phyloP scores from a whole-genome alignment of 2,888 invertebrate genomes.

The Campaea margaritaria region DNA sequence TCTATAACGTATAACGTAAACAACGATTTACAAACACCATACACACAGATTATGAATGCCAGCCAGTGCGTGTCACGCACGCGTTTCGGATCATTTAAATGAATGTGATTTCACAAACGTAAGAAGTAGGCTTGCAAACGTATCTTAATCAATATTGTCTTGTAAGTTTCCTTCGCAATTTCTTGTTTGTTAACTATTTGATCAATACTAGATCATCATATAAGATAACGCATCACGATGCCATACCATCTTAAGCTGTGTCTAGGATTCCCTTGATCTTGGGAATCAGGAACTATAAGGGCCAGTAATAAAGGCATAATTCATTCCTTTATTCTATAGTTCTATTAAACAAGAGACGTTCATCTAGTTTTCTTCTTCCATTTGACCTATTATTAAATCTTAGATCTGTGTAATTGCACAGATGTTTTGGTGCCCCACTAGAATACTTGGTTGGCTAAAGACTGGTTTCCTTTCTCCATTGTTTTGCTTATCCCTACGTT shows the following conservation, averaged over 20 bases:
- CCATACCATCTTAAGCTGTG: no score
- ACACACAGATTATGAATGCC: conserved; percentile 9
- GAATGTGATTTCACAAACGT: not conserved
- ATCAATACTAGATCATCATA: not conserved
- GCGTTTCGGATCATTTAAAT: not conserved
- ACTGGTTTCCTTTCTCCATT: not conserved
- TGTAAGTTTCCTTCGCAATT: not conserved
- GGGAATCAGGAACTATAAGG: no score
- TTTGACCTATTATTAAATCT: no score
- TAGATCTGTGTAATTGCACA: no score
- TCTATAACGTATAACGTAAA: conserved; percentile 35
- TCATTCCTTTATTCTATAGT: no score
- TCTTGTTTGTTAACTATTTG: not conserved
- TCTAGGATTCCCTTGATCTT: no score
- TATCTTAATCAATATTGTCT: not conserved
- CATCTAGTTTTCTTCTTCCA: no score
- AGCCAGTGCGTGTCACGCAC: conserved; percentile 1
- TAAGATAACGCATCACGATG: no score
- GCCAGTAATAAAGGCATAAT: no score
- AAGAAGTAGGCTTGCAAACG: not conserved
- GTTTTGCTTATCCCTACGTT: not conserved
- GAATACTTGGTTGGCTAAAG: no score
- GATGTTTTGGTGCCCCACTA: no score
- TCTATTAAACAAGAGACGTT: no score
- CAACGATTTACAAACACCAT: not conserved